phyloP scores from a whole-genome alignment of 92 coral and sea anemone genomes.

The Heliopora coerulea region DNA sequence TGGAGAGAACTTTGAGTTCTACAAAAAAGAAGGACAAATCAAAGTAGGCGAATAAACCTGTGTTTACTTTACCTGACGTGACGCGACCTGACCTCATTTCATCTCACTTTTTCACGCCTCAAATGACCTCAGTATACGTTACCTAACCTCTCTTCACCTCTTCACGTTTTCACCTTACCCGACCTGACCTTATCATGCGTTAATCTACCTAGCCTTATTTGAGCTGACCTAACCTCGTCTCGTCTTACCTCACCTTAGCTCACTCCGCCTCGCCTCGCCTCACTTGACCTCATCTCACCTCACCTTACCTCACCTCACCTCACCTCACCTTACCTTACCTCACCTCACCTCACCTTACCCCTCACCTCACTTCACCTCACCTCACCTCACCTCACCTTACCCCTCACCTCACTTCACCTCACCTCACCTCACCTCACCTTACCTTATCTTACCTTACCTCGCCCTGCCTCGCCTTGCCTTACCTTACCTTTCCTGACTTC shows the following conservation, averaged over 20 bases:
- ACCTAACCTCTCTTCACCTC: too few species aligned
- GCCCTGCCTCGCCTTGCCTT: not conserved
- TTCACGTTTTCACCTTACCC: too few species aligned
- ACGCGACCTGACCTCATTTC: too few species aligned
- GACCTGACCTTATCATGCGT: too few species aligned
- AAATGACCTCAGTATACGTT: too few species aligned
- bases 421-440: not conserved
- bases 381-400: not conserved
- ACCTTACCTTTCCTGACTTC: not conserved
- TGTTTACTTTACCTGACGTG: too few species aligned
- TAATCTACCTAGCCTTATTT: not conserved
- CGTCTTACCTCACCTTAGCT: not conserved
- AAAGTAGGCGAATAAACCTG: too few species aligned
- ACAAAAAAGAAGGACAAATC: too few species aligned
- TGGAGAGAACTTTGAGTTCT: too few species aligned
- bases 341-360: too few species aligned
- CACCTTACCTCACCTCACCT: not conserved
- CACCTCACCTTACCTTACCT: too few species aligned
- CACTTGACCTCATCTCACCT: not conserved
- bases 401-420: not conserved
- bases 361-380: constrained; percentile 1
- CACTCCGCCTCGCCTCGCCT: not conserved
- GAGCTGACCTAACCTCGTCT: not conserved
- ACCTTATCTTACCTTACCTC: not conserved
- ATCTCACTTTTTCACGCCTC: too few species aligned